Conservation (phyloP, 1,140 invertebrate genomes). For the Zaprionus nigranus region DNA sequence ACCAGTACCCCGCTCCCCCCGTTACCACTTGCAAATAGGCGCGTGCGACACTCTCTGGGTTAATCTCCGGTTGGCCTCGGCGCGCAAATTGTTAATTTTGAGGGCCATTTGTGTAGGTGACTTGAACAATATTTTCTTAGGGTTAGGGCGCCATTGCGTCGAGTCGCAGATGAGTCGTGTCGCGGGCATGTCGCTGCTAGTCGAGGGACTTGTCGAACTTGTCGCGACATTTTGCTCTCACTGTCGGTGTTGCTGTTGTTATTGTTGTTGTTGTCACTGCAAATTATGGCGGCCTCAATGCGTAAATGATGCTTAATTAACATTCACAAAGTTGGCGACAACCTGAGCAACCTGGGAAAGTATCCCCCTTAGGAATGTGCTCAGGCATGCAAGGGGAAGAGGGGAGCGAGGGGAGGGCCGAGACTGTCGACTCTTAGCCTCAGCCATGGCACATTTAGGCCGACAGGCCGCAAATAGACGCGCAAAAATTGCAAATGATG, state of each 20-base stretch:
- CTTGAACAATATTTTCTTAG: slow-evolving; percentile 14
- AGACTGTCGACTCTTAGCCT: slow-evolving; percentile 17
- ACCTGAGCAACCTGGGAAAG: slow-evolving; percentile 16
- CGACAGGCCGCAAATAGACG: slow-evolving; percentile 46
- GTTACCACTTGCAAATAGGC: not conserved
- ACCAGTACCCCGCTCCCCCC: not conserved
- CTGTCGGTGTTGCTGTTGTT: slow-evolving; percentile 7
- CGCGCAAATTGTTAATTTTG: slow-evolving; percentile 39
- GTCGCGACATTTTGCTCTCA: slow-evolving; percentile 70
- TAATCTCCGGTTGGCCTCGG: slow-evolving; percentile 23
- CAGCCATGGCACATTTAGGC: slow-evolving; percentile 17
- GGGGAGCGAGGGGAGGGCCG: not conserved
- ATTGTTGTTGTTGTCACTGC: slow-evolving; percentile 62
- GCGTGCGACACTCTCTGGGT: slow-evolving; percentile 11
- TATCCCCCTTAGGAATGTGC: slow-evolving; percentile 28
- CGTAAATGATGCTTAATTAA: slow-evolving; percentile 81
- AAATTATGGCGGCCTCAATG: slow-evolving; percentile 80
- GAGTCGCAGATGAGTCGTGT: not conserved
- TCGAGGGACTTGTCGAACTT: slow-evolving; percentile 67
- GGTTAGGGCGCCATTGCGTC: not conserved
- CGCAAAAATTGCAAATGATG: slow-evolving; percentile 69
- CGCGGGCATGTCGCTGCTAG: slow-evolving; percentile 20
- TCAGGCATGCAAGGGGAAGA: not conserved
- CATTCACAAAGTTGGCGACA: slow-evolving; percentile 65
- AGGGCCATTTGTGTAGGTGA: slow-evolving; percentile 6